Base-by-base conservation (phyloP, 2,113 vertebrate genomes). In the Plotosus lineatus region DNA sequence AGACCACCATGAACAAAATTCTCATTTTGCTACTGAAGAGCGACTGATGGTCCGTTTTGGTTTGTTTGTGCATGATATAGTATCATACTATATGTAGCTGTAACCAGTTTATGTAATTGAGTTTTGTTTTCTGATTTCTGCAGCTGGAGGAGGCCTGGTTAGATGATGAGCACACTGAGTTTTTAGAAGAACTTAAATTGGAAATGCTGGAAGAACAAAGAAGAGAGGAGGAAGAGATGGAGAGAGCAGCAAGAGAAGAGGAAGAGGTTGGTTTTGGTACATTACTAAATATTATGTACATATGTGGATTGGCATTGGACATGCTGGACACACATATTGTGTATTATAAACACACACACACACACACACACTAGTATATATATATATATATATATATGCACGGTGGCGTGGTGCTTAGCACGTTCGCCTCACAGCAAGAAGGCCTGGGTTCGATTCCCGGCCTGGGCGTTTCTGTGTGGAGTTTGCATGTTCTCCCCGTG, bases 81-180 rank as follows among this genome's bases (percentile, higher is more conserved):
- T 23, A 23, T 75, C 44, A 61, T 65, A 23, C 40, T 14, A 9
- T 23, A 23, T 9, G 21, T 38, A 17, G 6, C 15, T 26, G 21
- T 38, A 55, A 10, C 11, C 23, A 2, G 33, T 26, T 38, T 75
- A 75, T 75, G 10, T n/a, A 75, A 55, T 26, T 12, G 36, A 40
- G 31, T 66, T 23, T 33, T 9, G 31, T 6, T 69, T 53, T 83
- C 65, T 50, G 7, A 36, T 75, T 4, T 66, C 46, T 75, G 83
- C 91, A 99, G 97, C 89, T 99, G 93, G 97, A 98, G 86, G 97
- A 98, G 89, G 94, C 94, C 85, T 98, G 97, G 97, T 91, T 98
- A 89, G 97, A 98, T 90, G 97, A 99, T 92, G 97, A 99, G 90
- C 96, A 97, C 88, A 96, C 94, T 73, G 96, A 97, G 90, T 97